These are phyloP conservation scores for Phenganax subtilis DNA, from an alignment of 92 coral and sea anemone species.

Conservation along the genomic window DNA sequence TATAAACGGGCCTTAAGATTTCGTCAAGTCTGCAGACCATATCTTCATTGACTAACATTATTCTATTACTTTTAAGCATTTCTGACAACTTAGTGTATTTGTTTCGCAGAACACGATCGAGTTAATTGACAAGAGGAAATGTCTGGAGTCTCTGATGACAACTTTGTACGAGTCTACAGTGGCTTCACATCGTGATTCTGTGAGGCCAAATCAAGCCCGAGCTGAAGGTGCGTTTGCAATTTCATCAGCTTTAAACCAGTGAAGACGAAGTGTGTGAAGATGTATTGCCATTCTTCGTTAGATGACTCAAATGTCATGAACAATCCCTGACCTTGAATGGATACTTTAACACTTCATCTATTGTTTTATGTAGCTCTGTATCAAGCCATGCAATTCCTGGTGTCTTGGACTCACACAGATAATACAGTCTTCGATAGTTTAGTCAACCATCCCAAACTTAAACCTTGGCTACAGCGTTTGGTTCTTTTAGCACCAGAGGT, in stretches of 20 bases:
- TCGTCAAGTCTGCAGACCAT: too few relatives aligned
- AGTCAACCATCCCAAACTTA: conserved; percentile 81
- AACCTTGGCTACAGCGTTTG: conserved; percentile 88
- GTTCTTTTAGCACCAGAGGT: conserved; percentile 96
- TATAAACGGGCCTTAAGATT: too few relatives aligned
- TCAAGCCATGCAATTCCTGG: conserved; percentile 78
- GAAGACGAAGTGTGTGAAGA: too few relatives aligned
- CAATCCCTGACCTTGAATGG: too few relatives aligned
- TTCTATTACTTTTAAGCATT: not conserved
- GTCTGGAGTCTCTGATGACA: conserved; percentile 37
- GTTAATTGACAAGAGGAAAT: conserved; percentile 30
- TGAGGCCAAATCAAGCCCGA: conserved; percentile 36
- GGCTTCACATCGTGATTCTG: conserved; percentile 35
- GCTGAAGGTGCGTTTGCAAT: conserved; percentile 22
- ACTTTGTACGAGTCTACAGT: conserved; percentile 41
- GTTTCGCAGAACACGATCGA: conserved; percentile 22
- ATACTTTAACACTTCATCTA: not conserved
- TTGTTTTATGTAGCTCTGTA: conserved; percentile 57
- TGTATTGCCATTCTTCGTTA: too few relatives aligned
- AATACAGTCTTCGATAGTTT: conserved; percentile 65
- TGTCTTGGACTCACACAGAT: conserved; percentile 94
- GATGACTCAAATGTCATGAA: too few relatives aligned
- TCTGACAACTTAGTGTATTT: not conserved
- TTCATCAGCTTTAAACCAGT: too few relatives aligned
- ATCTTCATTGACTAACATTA: not conserved